Percentiles rank a stretch among this genome's conserved stretches.
phyloP scores from a whole-genome alignment of 1,140 invertebrate genomes.

The Pseudomyrmex flavicornis region DNA sequence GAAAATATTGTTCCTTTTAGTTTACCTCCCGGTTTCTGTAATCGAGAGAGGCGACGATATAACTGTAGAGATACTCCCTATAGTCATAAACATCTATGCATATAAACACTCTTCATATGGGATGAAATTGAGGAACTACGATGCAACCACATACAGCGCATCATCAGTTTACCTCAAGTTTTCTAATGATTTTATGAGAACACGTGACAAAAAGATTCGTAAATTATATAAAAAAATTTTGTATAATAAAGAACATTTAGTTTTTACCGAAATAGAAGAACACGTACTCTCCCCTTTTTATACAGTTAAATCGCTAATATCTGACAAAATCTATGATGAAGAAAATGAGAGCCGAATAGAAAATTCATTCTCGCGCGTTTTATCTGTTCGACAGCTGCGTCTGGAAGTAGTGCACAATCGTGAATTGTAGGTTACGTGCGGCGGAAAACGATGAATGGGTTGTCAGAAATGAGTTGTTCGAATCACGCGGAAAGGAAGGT shows the following conservation, averaged over 20 bases:
- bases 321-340: not conserved
- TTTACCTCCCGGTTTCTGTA: slow-evolving; percentile 14
- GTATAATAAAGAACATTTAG: not conserved
- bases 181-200: not conserved
- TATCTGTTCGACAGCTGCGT: slow-evolving; percentile 33
- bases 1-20: not conserved
- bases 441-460: slow-evolving; percentile 59
- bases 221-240: not conserved
- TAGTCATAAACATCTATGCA: not conserved
- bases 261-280: not conserved
- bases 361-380: slow-evolving; percentile 15
- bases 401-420: slow-evolving; percentile 33
- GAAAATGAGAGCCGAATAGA: not conserved
- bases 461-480: slow-evolving; percentile 62
- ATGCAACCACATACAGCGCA: not conserved
- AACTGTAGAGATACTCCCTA: not conserved
- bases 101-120: slow-evolving; percentile 6
- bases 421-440: slow-evolving; percentile 40
- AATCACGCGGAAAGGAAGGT: slow-evolving; percentile 49
- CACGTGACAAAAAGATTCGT: not conserved
- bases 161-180: not conserved
- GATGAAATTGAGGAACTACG: not conserved
- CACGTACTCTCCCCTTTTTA: not conserved
- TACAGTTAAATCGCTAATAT: not conserved
- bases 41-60: slow-evolving; percentile 2